A percentile compares a stretch with the other conserved stretches of the same genome.
Evolutionary conservation across 2,797 vertebrate species (phyloP).

Genomic region (Pterois miles): DNA sequence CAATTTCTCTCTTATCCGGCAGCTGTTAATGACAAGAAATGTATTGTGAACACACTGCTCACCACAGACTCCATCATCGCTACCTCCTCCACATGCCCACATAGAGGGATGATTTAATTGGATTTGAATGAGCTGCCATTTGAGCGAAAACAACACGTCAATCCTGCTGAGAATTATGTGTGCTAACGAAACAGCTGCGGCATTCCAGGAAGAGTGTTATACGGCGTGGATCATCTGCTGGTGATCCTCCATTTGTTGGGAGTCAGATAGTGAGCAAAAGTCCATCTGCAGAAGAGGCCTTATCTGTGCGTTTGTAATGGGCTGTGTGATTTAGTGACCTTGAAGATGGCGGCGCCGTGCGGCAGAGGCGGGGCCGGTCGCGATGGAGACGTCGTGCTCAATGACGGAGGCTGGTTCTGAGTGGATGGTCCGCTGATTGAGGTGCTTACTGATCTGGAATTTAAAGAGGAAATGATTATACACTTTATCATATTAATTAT

Average conservation of each 20-base stretch:
- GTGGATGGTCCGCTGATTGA: conserved; percentile 77
- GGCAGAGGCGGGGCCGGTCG: conserved; percentile 77
- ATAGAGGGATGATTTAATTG: conserved; percentile 62
- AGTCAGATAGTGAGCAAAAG: neutral
- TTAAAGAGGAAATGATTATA: conserved; percentile 16
- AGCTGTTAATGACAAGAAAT: conserved; percentile 60
- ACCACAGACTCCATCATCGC: conserved; percentile 45
- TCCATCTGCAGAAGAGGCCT: neutral
- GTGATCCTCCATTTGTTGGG: conserved; percentile 5
- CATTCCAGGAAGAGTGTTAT: neutral
- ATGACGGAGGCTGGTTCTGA: conserved; percentile 62
- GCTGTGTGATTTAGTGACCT: conserved; percentile 55
- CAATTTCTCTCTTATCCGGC: conserved; percentile 40
- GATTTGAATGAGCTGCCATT: conserved; percentile 72
- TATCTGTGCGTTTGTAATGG: neutral
- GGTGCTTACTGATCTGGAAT: conserved; percentile 86
- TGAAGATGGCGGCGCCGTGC: conserved; percentile 68
- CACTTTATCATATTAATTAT: conserved; percentile 1
- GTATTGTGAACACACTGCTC: conserved; percentile 31
- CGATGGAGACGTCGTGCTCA: conserved; percentile 67
- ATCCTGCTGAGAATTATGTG: conserved; percentile 37
- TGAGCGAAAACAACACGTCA: conserved; percentile 64
- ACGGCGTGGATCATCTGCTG: neutral
- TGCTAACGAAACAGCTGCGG: conserved; percentile 5
- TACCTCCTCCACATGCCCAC: conserved; percentile 46